Evolutionary conservation across 1,140 invertebrate genomes (phyloP).

Genomic region (Tenebrio molitor): DNA sequence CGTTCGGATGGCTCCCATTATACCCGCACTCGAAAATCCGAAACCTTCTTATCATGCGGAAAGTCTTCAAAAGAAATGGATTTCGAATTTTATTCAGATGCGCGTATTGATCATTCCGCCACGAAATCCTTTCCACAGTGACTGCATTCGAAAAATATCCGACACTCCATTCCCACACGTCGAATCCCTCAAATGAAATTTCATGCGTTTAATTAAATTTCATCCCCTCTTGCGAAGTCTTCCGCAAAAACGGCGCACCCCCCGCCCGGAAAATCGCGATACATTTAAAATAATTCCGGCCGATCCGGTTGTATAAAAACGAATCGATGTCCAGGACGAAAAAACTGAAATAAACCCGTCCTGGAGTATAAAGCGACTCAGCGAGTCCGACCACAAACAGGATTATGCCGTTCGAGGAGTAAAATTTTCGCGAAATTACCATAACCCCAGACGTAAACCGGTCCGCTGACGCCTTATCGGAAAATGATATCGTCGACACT

Average conservation of each 20-base stretch:
- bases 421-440: conserved; percentile 27
- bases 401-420: neutral
- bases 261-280: neutral
- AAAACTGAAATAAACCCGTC: conserved; percentile 9
- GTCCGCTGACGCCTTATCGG: neutral
- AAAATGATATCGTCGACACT: conserved; percentile 23
- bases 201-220: conserved; percentile 23
- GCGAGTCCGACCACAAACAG: conserved; percentile 18
- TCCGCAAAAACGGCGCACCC: neutral
- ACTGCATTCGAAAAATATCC: conserved; percentile 29
- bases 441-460: neutral
- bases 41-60: conserved; percentile 21
- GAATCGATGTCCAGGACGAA: neutral
- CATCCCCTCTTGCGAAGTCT: neutral
- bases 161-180: conserved; percentile 23
- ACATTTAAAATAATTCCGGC: conserved; percentile 5
- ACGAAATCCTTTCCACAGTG: conserved; percentile 29
- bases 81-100: conserved; percentile 32
- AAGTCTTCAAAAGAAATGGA: conserved; percentile 30
- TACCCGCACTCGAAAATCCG: conserved; percentile 1
- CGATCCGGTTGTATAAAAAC: no score
- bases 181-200: conserved; percentile 4
- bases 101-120: conserved; percentile 29
- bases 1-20: neutral
- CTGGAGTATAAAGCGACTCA: conserved; percentile 13